Percentiles rank a stretch among this genome's conserved stretches.
Conservation (phyloP, 1,140 invertebrate genomes). For the Ceratina japonica region DNA sequence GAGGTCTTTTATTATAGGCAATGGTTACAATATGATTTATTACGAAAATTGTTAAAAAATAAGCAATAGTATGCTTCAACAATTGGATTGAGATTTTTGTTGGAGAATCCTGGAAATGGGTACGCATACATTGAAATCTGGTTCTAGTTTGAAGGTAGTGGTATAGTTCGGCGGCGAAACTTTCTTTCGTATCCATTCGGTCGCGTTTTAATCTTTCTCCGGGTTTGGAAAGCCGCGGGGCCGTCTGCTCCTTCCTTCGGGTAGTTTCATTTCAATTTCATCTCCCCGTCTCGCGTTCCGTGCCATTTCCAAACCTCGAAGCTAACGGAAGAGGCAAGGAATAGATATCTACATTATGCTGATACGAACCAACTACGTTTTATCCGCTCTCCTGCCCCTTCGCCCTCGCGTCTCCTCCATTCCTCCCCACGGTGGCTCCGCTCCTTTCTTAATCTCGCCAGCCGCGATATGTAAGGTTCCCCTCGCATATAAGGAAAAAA, state of each 20-base stretch:
- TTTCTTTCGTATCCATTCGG: conserved; percentile 70
- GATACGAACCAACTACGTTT: conserved; percentile 72
- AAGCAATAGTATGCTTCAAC: too few species aligned
- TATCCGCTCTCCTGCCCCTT: conserved; percentile 37
- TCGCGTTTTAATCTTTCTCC: conserved; percentile 75
- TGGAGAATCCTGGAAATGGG: conserved; percentile 33
- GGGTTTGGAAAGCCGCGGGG: conserved; percentile 72
- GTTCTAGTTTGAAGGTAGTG: conserved; percentile 52
- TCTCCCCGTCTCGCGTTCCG: conserved; percentile 44
- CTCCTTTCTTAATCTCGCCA: conserved; percentile 23
- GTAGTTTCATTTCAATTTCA: conserved; percentile 77
- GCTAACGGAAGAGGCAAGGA: conserved; percentile 69
- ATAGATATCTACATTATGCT: conserved; percentile 75
- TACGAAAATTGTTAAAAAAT: too few species aligned
- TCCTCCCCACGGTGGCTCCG: not conserved
- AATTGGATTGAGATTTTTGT: not conserved
- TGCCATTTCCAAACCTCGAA: conserved; percentile 56
- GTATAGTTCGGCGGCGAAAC: conserved; percentile 66
- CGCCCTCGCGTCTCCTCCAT: conserved; percentile 5
- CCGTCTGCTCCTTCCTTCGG: conserved; percentile 70
- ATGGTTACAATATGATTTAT: too few species aligned
- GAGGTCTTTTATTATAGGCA: too few species aligned
- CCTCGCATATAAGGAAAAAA: not conserved
- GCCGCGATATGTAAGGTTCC: conserved; percentile 13
- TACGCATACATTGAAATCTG: conserved; percentile 55